These are phyloP conservation scores for Colletes collaris DNA, from an alignment of 2,888 invertebrate species.

Conservation along the genomic window DNA sequence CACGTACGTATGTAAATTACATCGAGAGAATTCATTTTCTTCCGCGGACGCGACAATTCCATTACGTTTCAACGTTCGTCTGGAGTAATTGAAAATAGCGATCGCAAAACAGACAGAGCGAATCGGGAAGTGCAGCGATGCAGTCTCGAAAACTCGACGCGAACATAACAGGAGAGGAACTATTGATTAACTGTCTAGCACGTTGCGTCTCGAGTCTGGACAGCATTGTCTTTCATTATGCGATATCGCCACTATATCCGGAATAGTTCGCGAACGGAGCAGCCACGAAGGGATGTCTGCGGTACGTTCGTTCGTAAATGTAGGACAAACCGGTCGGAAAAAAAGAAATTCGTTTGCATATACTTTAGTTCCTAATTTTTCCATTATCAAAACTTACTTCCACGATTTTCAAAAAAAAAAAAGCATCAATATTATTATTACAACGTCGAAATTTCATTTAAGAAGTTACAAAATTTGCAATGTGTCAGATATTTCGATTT, in stretches of 20 bases:
- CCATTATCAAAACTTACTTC: neutral
- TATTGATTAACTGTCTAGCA: slow-evolving; percentile 81
- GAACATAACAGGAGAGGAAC: slow-evolving; percentile 72
- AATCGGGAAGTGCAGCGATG: slow-evolving; percentile 30
- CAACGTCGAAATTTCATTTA: neutral
- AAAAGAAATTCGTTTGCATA: slow-evolving; percentile 39
- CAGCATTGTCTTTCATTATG: slow-evolving; percentile 77
- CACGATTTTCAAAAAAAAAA: neutral
- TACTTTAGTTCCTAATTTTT: neutral
- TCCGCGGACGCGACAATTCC: neutral
- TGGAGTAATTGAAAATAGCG: slow-evolving; percentile 20
- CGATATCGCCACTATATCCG: slow-evolving; percentile 61
- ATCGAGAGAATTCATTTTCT: neutral
- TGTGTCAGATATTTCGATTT: neutral
- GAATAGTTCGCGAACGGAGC: slow-evolving; percentile 29
- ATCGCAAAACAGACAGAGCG: slow-evolving; percentile 7
- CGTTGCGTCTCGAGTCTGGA: slow-evolving; percentile 74
- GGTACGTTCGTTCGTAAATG: slow-evolving; percentile 21
- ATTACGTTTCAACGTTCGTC: neutral
- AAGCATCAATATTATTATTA: neutral
- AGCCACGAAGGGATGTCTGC: slow-evolving; percentile 21
- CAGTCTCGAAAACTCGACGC: slow-evolving; percentile 64
- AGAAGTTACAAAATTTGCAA: neutral
- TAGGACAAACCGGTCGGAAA: slow-evolving; percentile 42
- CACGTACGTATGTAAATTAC: too few species aligned